phyloP scores from a whole-genome alignment of 1,140 invertebrate genomes.

The Megathymus violae region DNA sequence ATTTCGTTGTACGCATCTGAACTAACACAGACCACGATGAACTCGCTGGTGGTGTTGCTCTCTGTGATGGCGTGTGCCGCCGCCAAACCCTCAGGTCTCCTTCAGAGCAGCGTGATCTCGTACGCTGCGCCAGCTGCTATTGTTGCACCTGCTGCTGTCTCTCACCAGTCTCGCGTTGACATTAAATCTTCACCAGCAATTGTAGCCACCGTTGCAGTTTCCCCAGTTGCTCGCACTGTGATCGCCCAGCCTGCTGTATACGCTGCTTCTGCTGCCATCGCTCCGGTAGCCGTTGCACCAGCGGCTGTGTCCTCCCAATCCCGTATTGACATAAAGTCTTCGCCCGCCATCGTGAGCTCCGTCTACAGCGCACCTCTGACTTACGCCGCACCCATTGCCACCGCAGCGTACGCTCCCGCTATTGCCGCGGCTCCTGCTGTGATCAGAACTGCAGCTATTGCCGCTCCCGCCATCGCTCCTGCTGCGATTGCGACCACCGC shows the following conservation, averaged over 20 bases:
- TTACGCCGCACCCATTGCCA: slow-evolving; percentile 33
- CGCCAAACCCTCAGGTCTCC: slow-evolving; percentile 71
- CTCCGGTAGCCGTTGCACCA: slow-evolving; percentile 51
- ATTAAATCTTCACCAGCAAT: slow-evolving; percentile 56
- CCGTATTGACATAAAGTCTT: slow-evolving; percentile 67
- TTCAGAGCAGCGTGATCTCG: slow-evolving; percentile 39
- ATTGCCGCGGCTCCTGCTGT: slow-evolving; percentile 44
- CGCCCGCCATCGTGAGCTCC: slow-evolving; percentile 59
- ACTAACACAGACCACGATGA: slow-evolving; percentile 82
- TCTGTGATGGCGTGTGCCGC: slow-evolving; percentile 80
- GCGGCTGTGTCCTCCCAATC: slow-evolving; percentile 64
- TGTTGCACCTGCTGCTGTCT: slow-evolving; percentile 53
- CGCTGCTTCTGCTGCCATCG: slow-evolving; percentile 42
- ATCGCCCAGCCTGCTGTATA: slow-evolving; percentile 38
- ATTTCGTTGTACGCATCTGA: slow-evolving; percentile 60
- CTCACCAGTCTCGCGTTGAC: slow-evolving; percentile 56
- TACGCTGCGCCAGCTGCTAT: slow-evolving; percentile 46
- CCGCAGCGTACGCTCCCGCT: slow-evolving; percentile 39
- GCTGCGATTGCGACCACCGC: slow-evolving; percentile 37
- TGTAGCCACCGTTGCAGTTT: slow-evolving; percentile 44
- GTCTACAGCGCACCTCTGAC: slow-evolving; percentile 46
- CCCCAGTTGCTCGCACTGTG: slow-evolving; percentile 44
- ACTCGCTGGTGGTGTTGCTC: slow-evolving; percentile 83
- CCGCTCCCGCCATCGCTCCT: slow-evolving; percentile 45
- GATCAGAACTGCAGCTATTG: slow-evolving; percentile 42